Percentiles rank a stretch among this genome's conserved stretches.
phyloP scores from a whole-genome alignment of 2,113 vertebrate genomes.

The Alethe diademata region DNA sequence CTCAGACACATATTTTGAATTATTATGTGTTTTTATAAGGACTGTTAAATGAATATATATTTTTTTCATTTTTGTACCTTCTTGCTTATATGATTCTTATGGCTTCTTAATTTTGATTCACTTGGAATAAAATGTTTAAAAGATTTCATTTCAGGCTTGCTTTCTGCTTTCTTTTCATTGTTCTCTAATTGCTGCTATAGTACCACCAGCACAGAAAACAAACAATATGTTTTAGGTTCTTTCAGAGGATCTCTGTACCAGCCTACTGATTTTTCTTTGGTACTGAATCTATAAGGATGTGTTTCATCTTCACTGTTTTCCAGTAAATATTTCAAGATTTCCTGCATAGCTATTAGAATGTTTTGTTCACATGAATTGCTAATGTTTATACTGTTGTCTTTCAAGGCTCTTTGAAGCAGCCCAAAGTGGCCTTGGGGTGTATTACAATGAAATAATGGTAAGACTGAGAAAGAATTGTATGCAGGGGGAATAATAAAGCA shows the following conservation, averaged over 20 bases:
- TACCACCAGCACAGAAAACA: neutral
- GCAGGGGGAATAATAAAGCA: neutral
- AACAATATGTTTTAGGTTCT: neutral
- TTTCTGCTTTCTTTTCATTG: neutral
- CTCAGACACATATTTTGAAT: neutral
- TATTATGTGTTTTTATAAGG: neutral
- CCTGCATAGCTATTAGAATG: neutral
- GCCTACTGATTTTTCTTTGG: neutral
- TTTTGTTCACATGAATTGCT: neutral
- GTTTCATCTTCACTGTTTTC: neutral
- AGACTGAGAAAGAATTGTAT: neutral
- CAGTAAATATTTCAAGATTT: neutral
- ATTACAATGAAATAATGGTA: neutral
- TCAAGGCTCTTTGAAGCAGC: slow-evolving; percentile 5
- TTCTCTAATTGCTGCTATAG: neutral
- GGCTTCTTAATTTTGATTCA: neutral
- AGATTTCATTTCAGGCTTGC: neutral
- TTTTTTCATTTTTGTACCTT: neutral
- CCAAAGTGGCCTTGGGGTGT: neutral
- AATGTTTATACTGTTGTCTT: neutral
- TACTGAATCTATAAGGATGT: neutral
- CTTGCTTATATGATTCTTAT: neutral
- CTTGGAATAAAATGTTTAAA: neutral
- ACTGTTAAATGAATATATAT: neutral
- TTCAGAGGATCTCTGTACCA: neutral